phyloP scores from a whole-genome alignment of 2,113 vertebrate genomes.

The Calyptommatus sinebrachiatus region DNA sequence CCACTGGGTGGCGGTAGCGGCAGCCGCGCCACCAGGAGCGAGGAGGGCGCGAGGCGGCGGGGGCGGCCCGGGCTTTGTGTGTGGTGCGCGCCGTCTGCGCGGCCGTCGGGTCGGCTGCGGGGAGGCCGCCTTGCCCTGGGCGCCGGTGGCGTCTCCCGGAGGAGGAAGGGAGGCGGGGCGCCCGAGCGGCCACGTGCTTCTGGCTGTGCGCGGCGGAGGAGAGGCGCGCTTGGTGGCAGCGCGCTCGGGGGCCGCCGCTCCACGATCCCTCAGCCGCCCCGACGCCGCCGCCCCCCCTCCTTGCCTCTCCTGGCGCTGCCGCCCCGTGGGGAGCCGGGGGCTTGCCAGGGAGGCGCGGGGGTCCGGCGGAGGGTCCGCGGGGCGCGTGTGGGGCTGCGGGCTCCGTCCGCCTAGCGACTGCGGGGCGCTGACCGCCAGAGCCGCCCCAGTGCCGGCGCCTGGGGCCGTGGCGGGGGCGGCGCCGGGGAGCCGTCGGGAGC shows the following conservation, averaged over 20 bases:
- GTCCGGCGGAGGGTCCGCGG: constrained; percentile 1
- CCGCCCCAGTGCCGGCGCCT: constrained; percentile 1
- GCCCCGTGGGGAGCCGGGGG: too few species aligned
- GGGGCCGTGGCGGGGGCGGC: too few species aligned
- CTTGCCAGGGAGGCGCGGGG: constrained; percentile 38
- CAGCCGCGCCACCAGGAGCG: background rate
- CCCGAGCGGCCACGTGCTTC: too few species aligned
- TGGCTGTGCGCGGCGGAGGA: too few species aligned
- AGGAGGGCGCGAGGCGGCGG: background rate
- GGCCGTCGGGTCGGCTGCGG: too few species aligned
- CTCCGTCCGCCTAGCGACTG: background rate
- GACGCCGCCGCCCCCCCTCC: constrained; percentile 35
- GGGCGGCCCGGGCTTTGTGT: background rate
- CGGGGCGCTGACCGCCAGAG: constrained; percentile 14
- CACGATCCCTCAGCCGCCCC: constrained; percentile 30
- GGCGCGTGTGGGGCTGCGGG: constrained; percentile 29
- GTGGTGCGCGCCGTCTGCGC: too few species aligned
- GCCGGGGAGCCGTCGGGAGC: background rate
- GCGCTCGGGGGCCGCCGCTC: background rate
- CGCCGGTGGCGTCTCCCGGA: too few species aligned
- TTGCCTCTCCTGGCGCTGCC: constrained; percentile 39
- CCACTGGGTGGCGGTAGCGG: too few species aligned
- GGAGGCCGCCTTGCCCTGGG: too few species aligned
- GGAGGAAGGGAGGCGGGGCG: too few species aligned
- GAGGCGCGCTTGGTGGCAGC: too few species aligned